phyloP scores from a whole-genome alignment of 2,113 vertebrate genomes.

The Lophura nycthemera region DNA sequence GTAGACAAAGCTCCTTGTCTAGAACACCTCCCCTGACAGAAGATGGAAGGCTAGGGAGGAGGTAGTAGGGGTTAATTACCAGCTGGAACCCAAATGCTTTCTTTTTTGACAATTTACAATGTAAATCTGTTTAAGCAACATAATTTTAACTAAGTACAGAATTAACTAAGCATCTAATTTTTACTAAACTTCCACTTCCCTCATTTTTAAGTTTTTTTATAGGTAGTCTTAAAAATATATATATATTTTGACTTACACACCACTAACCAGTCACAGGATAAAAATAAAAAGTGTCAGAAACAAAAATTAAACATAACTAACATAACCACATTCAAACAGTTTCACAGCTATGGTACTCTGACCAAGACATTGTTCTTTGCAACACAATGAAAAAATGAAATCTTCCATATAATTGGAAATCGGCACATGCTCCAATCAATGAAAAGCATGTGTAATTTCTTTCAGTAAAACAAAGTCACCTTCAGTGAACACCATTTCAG shows the following conservation, averaged over 20 bases:
- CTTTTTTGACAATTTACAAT: background rate
- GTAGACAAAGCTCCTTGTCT: background rate
- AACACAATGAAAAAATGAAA: background rate
- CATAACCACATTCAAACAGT: background rate
- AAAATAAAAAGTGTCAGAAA: background rate
- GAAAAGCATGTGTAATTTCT: background rate
- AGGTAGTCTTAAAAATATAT: background rate
- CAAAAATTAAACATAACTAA: background rate
- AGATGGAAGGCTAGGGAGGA: background rate
- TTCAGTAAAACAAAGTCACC: background rate
- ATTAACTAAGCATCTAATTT: background rate
- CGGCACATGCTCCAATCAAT: accelerated
- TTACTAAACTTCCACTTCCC: background rate
- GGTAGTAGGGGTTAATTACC: background rate
- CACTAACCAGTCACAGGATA: background rate
- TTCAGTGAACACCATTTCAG: background rate
- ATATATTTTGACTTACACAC: background rate
- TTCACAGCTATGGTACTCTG: background rate
- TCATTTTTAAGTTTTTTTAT: background rate
- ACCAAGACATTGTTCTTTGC: background rate
- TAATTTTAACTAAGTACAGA: background rate
- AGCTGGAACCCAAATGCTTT: background rate
- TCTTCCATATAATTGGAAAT: background rate
- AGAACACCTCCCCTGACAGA: background rate
- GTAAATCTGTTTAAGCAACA: background rate